Conservation (phyloP, 2,888 invertebrate species). For the Graphium colonna region DNA sequence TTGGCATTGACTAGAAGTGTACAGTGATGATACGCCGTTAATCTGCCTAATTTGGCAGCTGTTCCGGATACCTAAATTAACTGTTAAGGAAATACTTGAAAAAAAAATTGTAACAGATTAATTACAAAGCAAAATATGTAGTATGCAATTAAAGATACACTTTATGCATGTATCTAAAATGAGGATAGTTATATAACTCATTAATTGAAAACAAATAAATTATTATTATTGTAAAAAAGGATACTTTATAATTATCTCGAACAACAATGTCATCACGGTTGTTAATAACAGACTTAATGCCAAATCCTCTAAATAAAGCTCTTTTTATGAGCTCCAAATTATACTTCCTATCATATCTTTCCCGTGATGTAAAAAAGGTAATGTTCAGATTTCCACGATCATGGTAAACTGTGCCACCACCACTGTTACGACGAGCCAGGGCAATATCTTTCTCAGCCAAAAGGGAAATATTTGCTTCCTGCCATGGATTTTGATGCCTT, state of each 20-base stretch:
- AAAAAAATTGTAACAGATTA: not conserved
- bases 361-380: constrained; percentile 92
- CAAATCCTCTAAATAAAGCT: constrained; percentile 90
- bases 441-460: constrained; percentile 84
- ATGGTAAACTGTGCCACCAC: constrained; percentile 98
- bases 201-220: constrained; percentile 28
- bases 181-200: constrained; percentile 33
- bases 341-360: constrained; percentile 90
- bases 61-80: constrained; percentile 92
- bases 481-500: constrained; percentile 97
- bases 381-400: constrained; percentile 96
- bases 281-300: constrained; percentile 87
- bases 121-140: not conserved
- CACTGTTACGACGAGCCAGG: constrained; percentile 94
- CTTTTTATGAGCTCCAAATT: constrained; percentile 93
- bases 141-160: no score
- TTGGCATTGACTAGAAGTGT: constrained; percentile 94
- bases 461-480: constrained; percentile 90
- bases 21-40: constrained; percentile 98
- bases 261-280: constrained; percentile 93
- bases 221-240: constrained; percentile 37
- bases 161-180: not conserved
- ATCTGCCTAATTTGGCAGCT: constrained; percentile 93
- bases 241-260: constrained; percentile 88
- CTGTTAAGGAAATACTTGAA: constrained; percentile 34